Evolutionary conservation across 1,140 invertebrate genomes (phyloP).

Genomic region (Trichoplusia ni): DNA sequence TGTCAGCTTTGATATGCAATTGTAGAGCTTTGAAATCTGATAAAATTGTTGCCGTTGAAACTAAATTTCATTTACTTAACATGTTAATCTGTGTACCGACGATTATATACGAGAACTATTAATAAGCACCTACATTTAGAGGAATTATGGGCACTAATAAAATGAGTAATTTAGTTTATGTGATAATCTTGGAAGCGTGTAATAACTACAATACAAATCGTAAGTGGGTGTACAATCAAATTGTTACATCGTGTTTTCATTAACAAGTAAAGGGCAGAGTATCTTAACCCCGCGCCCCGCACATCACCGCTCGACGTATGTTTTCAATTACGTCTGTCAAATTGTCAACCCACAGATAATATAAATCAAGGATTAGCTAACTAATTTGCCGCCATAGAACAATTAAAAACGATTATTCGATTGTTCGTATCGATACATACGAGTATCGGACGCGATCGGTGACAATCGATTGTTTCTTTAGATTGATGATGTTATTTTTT

Average conservation of each 20-base stretch:
- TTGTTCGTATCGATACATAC: constrained; percentile 19
- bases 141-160: too few relatives aligned
- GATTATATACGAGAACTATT: too few relatives aligned
- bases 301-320: neutral
- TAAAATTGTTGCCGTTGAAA: too few relatives aligned
- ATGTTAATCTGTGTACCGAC: too few relatives aligned
- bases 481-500: constrained; percentile 27
- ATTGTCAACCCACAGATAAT: constrained; percentile 16
- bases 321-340: constrained; percentile 23
- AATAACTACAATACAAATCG: too few relatives aligned
- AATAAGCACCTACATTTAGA: too few relatives aligned
- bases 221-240: constrained; percentile 16
- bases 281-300: neutral
- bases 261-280: neutral
- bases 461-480: constrained; percentile 24
- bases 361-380: constrained; percentile 22
- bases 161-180: too few relatives aligned
- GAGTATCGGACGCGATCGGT: constrained; percentile 23
- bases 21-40: too few relatives aligned
- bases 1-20: neutral
- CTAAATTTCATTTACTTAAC: too few relatives aligned
- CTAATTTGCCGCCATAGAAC: constrained; percentile 24
- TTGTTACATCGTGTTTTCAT: constrained; percentile 11
- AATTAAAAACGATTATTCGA: constrained; percentile 22
- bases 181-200: too few relatives aligned